Conservation (phyloP, 2,888 invertebrate species). For the Tryphoninae sp. region DNA sequence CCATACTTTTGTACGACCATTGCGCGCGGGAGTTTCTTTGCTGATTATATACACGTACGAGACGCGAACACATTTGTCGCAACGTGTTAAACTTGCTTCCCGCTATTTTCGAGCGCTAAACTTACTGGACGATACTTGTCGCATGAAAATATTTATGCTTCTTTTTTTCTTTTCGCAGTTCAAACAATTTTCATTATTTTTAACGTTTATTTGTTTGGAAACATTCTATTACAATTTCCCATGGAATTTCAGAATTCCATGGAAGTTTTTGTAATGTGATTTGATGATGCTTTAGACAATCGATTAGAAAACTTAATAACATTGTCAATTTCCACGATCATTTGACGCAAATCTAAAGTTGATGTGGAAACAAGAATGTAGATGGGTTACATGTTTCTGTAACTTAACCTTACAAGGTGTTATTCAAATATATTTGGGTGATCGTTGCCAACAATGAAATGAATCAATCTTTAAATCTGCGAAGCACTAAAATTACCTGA, state of each 20-base stretch:
- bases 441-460: no score
- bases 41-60: not conserved
- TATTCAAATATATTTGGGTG: no score
- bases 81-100: slow-evolving; percentile 21
- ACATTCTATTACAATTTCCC: not conserved
- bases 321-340: no score
- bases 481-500: no score
- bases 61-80: slow-evolving; percentile 2
- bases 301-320: no score
- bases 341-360: not conserved
- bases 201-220: not conserved
- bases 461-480: no score
- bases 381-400: no score
- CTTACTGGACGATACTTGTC: not conserved
- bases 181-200: not conserved
- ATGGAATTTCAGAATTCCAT: not conserved
- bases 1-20: slow-evolving; percentile 21
- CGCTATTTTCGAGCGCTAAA: not conserved
- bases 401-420: no score
- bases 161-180: not conserved
- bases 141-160: not conserved
- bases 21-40: slow-evolving; percentile 43
- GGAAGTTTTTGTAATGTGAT: no score
- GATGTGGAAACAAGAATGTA: not conserved
- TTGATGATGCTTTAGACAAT: no score